phyloP scores from a whole-genome alignment of 2,888 invertebrate genomes.

The Autographa gamma region DNA sequence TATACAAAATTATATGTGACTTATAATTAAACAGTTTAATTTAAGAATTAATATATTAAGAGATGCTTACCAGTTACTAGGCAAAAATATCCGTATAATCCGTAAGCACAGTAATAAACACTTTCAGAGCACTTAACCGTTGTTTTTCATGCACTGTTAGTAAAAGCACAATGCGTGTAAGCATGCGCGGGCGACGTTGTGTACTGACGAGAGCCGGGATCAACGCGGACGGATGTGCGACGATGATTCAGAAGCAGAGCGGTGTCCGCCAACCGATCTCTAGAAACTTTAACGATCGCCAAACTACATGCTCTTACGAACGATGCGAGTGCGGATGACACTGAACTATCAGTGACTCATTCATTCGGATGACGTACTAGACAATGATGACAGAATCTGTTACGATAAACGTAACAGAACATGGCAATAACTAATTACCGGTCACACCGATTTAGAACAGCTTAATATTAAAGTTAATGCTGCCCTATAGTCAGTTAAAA shows the following conservation, averaged over 20 bases:
- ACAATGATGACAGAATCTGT: slow-evolving; percentile 51
- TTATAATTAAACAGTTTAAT: neutral
- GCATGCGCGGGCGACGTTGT: slow-evolving; percentile 79
- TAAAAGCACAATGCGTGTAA: slow-evolving; percentile 74
- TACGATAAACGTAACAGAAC: slow-evolving; percentile 39
- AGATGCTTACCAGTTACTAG: slow-evolving; percentile 57
- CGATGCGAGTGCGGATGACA: slow-evolving; percentile 54
- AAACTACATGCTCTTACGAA: slow-evolving; percentile 63
- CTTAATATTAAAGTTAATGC: slow-evolving; percentile 49
- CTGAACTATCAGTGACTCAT: slow-evolving; percentile 69
- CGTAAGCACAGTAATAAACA: slow-evolving; percentile 68
- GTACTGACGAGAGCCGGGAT: slow-evolving; percentile 68
- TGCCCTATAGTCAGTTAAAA: slow-evolving; percentile 18
- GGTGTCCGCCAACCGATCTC: slow-evolving; percentile 74
- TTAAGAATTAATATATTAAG: neutral
- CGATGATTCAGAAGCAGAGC: slow-evolving; percentile 76
- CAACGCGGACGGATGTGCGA: slow-evolving; percentile 75
- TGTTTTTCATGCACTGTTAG: slow-evolving; percentile 81
- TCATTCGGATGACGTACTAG: slow-evolving; percentile 69
- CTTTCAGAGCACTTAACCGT: slow-evolving; percentile 74
- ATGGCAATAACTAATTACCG: slow-evolving; percentile 45
- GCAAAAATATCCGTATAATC: slow-evolving; percentile 62
- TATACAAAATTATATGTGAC: neutral
- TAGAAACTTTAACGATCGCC: slow-evolving; percentile 68
- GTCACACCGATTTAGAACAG: slow-evolving; percentile 28